These are phyloP conservation scores for Caenorhabditis sinica DNA, from an alignment of 2,888 invertebrate genomes.

Conservation along the genomic window DNA sequence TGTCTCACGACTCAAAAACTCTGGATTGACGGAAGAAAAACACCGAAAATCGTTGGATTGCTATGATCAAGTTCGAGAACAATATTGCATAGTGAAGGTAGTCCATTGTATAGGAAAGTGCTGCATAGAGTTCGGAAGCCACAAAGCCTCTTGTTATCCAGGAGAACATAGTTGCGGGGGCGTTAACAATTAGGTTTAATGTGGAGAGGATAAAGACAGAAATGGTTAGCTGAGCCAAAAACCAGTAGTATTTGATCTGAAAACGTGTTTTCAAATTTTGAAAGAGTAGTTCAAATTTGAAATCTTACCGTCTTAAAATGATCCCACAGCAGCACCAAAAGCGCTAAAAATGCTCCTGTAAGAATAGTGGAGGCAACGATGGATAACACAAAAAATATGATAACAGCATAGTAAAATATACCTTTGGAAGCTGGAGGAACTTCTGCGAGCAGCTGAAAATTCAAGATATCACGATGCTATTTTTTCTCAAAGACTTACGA, in stretches of 20 bases:
- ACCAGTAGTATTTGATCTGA: constrained; percentile 26
- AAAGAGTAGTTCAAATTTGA: not conserved
- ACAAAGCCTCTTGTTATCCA: not conserved
- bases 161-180: constrained; percentile 8
- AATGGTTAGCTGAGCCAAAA: not conserved
- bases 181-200: not conserved
- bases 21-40: constrained; percentile 30
- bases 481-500: no score
- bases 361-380: not conserved
- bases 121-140: constrained; percentile 1
- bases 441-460: constrained; percentile 1
- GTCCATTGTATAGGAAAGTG: not conserved
- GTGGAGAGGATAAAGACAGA: constrained; percentile 9
- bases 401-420: not conserved
- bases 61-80: constrained; percentile 48
- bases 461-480: no score
- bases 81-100: constrained; percentile 42
- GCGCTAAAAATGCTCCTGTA: not conserved
- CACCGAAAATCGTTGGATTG: constrained; percentile 55
- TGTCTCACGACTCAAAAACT: constrained; percentile 39
- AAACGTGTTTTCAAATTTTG: not conserved
- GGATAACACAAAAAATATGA: not conserved
- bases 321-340: not conserved
- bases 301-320: constrained; percentile 7
- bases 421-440: not conserved